Percentiles rank a stretch among this genome's conserved stretches.
Evolutionary conservation across 2,797 vertebrate species (phyloP).

Genomic region (Schizopygopsis malacanthus): DNA sequence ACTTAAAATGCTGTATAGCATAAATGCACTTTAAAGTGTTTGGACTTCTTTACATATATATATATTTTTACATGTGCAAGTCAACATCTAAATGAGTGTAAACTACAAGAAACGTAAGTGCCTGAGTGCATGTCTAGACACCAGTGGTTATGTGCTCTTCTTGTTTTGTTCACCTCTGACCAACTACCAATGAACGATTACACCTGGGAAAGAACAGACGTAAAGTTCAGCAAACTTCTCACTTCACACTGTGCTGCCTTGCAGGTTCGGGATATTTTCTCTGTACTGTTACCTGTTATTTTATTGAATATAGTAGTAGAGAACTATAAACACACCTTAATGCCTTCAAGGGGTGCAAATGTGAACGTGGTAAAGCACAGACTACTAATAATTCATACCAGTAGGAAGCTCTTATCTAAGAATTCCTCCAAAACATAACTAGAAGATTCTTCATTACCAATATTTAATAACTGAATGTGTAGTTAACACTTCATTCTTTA

Average conservation of each 20-base stretch:
- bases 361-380: background rate
- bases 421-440: background rate
- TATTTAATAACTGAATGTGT: background rate
- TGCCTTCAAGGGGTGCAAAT: background rate
- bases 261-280: background rate
- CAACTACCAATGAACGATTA: background rate
- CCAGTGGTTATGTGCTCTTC: background rate
- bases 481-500: background rate
- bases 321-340: background rate
- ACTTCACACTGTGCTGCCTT: background rate
- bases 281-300: background rate
- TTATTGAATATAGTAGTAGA: background rate
- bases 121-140: constrained; percentile 19
- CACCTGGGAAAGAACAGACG: background rate
- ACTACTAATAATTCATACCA: background rate
- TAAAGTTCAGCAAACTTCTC: constrained; percentile 6
- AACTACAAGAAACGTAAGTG: background rate
- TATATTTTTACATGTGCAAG: background rate
- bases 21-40: background rate
- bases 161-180: constrained; percentile 6
- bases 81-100: background rate
- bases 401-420: background rate
- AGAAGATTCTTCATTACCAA: background rate
- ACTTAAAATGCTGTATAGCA: background rate
- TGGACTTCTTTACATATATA: background rate